Evolutionary conservation across 1,140 invertebrate species (phyloP), one percentile per base, ranked within the genome.

Genomic region (Lordiphosa stackelbergi): DNA sequence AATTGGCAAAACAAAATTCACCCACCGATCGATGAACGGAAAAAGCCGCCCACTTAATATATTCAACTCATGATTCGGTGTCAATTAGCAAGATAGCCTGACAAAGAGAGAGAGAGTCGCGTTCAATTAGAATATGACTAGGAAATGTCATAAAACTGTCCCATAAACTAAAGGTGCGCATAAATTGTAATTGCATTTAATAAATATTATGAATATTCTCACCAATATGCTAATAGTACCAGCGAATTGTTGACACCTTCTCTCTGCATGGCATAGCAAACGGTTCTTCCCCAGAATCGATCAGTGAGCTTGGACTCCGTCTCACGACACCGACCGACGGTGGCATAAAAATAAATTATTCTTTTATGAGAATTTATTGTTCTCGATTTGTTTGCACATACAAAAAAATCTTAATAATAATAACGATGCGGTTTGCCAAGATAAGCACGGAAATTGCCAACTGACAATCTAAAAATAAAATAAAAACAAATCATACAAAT

Each of bases 121-220:
- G 22, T 6, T 24, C 22, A 24, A 24, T 24, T 24, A 24, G 22
- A 24, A 24, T 24, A 24, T 31, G 28, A 31, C 28, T 31, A 31
- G 28, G 36, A 57, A 59, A 60, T 59, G 55, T 64, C 37, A 8
- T 31, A 8, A 66, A 66, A 42, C 51, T 72, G 73, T 75, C 73
- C 41, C 45, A 78, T 73, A 69, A 73, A 73, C 43, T 54, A 37
- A 22, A 12, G 40, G 36, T 41, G 54, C 58, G 69, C 64, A 72
- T 77, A 77, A 78, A 73, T 78, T 46, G 36, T 48, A 66, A 12
- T 66, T 73, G 34, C 53, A 73, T 69, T 79, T 73, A 73, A 73
- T 73, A 78, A 78, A 65, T 69, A 73, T 78, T 58, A 38, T 53
- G 55, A 8, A 31, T 31, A 31, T 31, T 31, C 28, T 5, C 28